These are phyloP conservation scores for Pterocles burchelli DNA, from an alignment of 2,113 vertebrate genomes.

Conservation along the genomic window DNA sequence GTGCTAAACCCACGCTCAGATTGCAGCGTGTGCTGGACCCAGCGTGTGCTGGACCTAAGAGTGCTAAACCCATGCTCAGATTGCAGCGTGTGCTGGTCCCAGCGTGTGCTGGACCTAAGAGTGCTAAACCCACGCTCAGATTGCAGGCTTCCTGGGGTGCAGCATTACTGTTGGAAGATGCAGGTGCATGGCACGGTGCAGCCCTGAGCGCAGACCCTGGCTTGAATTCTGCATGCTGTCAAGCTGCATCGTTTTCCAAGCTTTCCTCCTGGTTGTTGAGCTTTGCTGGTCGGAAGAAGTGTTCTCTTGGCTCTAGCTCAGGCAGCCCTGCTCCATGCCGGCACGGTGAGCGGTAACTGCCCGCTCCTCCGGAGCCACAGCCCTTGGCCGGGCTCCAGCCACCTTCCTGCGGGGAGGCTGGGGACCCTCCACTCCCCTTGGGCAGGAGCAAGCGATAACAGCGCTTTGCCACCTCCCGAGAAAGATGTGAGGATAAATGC, in stretches of 20 bases:
- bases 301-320: background rate
- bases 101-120: background rate
- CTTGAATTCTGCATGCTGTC: background rate
- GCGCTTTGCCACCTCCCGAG: background rate
- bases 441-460: background rate
- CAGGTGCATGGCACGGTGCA: background rate
- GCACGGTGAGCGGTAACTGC: background rate
- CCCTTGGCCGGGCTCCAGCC: background rate
- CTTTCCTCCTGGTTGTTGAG: background rate
- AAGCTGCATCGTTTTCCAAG: accelerated
- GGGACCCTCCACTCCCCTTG: background rate
- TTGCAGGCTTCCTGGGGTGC: background rate
- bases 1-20: background rate
- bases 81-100: too few species aligned
- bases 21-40: too few species aligned
- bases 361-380: background rate
- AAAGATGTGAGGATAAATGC: background rate
- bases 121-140: background rate
- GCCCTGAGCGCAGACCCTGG: background rate
- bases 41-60: background rate
- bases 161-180: background rate
- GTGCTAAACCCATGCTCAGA: background rate
- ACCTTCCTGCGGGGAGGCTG: background rate
- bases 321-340: background rate
- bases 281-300: background rate